Conservation (phyloP, 2,113 vertebrate genomes). For the Nymphicus hollandicus region DNA sequence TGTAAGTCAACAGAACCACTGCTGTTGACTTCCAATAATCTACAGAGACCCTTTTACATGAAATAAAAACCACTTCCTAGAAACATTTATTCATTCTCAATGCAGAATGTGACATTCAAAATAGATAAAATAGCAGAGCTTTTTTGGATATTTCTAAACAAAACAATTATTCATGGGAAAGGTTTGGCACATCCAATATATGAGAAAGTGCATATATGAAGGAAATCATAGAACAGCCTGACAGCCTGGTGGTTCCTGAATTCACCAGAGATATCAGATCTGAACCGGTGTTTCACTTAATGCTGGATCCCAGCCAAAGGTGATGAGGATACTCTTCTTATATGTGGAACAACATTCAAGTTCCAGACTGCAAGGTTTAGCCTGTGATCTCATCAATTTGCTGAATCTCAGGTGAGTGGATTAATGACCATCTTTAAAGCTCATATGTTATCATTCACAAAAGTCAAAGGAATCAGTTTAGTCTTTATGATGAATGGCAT, state of each 20-base stretch:
- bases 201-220: background rate
- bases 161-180: background rate
- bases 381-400: background rate
- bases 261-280: background rate
- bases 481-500: background rate
- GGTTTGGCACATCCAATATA: background rate
- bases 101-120: background rate
- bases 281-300: background rate
- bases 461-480: background rate
- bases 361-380: background rate
- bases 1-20: background rate
- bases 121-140: background rate
- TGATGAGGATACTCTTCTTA: background rate
- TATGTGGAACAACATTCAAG: background rate
- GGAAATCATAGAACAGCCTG: background rate
- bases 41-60: background rate
- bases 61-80: background rate
- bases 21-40: background rate
- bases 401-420: background rate
- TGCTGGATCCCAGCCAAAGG: background rate
- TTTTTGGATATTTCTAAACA: background rate
- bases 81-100: background rate
- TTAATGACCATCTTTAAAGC: background rate
- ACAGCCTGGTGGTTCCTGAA: background rate
- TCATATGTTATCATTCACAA: background rate